Conservation (phyloP, 2,113 vertebrate genomes). For the Porphyrio hochstetteri region DNA sequence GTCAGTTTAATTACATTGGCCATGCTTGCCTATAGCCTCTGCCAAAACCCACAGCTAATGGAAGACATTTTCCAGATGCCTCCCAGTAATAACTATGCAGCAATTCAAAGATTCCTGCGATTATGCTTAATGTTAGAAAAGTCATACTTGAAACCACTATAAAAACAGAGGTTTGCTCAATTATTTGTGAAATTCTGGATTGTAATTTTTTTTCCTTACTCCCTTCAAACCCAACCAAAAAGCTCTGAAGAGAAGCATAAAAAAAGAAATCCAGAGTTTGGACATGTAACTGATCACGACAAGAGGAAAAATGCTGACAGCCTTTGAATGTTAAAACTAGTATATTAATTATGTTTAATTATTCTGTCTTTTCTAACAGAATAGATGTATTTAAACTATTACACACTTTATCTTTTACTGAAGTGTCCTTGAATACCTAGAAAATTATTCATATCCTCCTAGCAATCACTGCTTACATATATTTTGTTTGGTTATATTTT, state of each 20-base stretch:
- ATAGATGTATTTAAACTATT: not conserved
- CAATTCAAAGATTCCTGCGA: not conserved
- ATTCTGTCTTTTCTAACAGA: not conserved
- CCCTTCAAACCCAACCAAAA: not conserved
- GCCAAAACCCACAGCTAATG: not conserved
- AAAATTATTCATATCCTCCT: not conserved
- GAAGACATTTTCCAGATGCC: conserved; percentile 44
- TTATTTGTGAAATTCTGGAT: not conserved
- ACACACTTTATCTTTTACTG: not conserved
- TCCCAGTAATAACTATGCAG: conserved; percentile 4
- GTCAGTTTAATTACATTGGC: conserved; percentile 31
- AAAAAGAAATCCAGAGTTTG: not conserved
- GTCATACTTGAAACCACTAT: not conserved
- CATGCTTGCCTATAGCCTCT: not conserved
- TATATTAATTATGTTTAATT: not conserved
- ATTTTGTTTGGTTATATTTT: not conserved
- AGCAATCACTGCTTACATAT: not conserved
- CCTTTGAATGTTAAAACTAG: not conserved
- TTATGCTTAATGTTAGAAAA: not conserved
- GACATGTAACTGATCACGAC: not conserved
- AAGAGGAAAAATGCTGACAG: not conserved
- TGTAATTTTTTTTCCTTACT: not conserved
- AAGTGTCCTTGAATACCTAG: not conserved
- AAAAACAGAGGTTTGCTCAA: not conserved
- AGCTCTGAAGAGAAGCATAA: not conserved